These are phyloP conservation scores for Fissipunctia ypsillon DNA, from an alignment of 2,888 invertebrate genomes.

Conservation along the genomic window DNA sequence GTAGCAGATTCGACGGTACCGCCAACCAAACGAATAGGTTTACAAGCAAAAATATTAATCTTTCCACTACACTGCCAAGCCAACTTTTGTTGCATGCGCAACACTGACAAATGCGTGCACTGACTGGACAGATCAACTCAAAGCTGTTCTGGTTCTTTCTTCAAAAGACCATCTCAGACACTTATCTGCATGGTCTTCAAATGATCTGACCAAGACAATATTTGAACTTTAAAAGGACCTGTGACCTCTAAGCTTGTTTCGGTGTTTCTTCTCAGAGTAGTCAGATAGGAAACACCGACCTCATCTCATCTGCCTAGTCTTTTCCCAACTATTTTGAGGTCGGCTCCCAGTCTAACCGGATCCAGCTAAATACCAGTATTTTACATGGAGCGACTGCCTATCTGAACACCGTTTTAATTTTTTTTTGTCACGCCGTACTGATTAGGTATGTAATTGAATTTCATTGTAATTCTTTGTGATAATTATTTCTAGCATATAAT, in stretches of 20 bases:
- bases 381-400: too few relatives aligned
- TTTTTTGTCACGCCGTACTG: too few relatives aligned
- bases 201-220: not conserved
- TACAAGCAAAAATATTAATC: not conserved
- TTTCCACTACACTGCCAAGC: not conserved
- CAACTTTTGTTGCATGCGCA: not conserved
- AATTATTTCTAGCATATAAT: too few relatives aligned
- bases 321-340: too few relatives aligned
- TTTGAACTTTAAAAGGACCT: not conserved
- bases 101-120: not conserved
- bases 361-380: too few relatives aligned
- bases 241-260: not conserved
- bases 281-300: not conserved
- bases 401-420: too few relatives aligned
- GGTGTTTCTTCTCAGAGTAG: not conserved
- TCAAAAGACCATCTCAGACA: not conserved
- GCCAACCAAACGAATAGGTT: not conserved
- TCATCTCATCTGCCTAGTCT: too few relatives aligned
- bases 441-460: too few relatives aligned
- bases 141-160: too few relatives aligned
- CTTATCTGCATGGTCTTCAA: not conserved
- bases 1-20: constrained; percentile 57
- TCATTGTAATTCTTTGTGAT: not conserved
- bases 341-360: too few relatives aligned
- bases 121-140: not conserved